A percentile compares a stretch with the other conserved stretches of the same genome.
Evolutionary conservation across 2,113 vertebrate species (phyloP).

Genomic region (Thalassarche chlororhynchos): DNA sequence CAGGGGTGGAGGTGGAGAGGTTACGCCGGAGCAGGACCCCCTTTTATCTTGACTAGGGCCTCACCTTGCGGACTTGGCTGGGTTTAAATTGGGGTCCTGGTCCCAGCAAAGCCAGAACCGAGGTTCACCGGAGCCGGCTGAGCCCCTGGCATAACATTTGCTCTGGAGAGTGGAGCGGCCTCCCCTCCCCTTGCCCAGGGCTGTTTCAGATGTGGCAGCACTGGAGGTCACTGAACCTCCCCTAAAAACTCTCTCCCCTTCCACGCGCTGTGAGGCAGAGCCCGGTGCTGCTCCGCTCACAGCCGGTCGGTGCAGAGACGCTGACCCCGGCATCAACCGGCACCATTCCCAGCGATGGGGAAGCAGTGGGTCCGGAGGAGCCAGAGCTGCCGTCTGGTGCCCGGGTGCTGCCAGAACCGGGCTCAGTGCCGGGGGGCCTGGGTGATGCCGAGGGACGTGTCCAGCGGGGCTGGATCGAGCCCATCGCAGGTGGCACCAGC

Average conservation of each 20-base stretch:
- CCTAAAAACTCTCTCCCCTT: neutral
- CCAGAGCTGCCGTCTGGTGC: neutral
- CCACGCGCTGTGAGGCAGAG: rapidly evolving
- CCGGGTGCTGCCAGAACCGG: neutral
- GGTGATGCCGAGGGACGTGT: neutral
- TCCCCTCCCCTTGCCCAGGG: neutral
- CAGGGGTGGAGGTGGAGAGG: neutral
- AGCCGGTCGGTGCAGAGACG: rapidly evolving
- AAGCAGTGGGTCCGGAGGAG: rapidly evolving
- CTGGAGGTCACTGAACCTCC: neutral
- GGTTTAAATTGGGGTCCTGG: neutral
- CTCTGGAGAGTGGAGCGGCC: rapidly evolving
- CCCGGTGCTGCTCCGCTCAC: rapidly evolving
- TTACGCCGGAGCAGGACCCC: neutral
- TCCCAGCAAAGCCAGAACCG: neutral
- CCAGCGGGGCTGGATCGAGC: neutral
- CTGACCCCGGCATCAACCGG: rapidly evolving
- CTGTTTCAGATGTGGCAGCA: neutral
- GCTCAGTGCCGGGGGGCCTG: neutral
- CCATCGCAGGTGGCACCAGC: neutral
- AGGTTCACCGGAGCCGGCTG: neutral
- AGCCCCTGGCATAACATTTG: neutral
- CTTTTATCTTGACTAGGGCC: neutral
- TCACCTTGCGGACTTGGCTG: neutral
- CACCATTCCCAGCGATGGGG: rapidly evolving